Base-by-base conservation (phyloP, 2,797 vertebrate genomes). In the Stomatorhinus walkeri region DNA sequence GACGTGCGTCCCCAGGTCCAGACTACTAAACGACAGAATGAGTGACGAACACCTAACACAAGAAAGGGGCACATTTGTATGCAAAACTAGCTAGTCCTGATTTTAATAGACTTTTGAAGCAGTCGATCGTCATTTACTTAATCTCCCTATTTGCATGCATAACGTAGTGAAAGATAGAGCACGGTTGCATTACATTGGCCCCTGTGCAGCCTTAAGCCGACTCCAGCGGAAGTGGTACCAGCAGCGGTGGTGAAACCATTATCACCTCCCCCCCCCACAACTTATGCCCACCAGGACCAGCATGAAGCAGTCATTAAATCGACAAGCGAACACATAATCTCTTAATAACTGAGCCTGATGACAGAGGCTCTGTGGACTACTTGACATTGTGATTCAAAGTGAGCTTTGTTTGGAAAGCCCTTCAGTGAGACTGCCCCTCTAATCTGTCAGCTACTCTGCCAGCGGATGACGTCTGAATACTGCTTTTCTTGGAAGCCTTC, bases 391-490 rank as follows among this genome's bases (percentile, higher is more conserved):
- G 85, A 87, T 87, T 87, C 85, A 59, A 87, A 56, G 85, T 40
- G 85, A 87, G 85, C 52, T 87, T 56, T 87, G 85, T 87, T 87
- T 87, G 85, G 51, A 59, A 87, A 40, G 85, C 85, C n/a, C 85
- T 87, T 56, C 12, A 87, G 52, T 28, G 32, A 54, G 14, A 59
- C 51, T 40, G 51, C 85, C 52, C 28, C 24, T 12, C 85, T 87
- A 87, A 87, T 87, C 51, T 52, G 52, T 59, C 85, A 87, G 56
- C 40, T 87, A 87, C 51, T 52, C 85, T 4, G 32, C 85, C 22
- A 40, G 85, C 9, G 85, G 19, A 87, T 87, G 85, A 56, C 22
- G 85, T 87, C 85, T 87, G 32, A 56, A 59, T 87, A 87, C 43
- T 6, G 85, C 85, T 40, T 61, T 87, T n/a, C 85, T 61, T 56